Base-by-base conservation (phyloP, 2,888 invertebrate genomes). In the Aphrophora alni region DNA sequence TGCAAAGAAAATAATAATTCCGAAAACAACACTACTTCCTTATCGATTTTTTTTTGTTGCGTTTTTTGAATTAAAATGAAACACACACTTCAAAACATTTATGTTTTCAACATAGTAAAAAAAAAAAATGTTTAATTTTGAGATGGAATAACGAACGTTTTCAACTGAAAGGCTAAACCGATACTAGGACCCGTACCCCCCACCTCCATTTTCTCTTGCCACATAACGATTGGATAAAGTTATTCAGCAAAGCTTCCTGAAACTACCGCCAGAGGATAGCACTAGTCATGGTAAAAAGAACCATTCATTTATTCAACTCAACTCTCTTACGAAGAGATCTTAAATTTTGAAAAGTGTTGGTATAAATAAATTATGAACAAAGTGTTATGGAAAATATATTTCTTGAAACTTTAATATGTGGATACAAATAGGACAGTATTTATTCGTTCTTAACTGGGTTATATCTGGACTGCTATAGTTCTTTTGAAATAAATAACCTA, bases 141-240 rank as follows among this genome's bases (percentile, higher is more conserved):
- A 38, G 74, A 25, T 51, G 17, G 59, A 59, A 68, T 28, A 73
- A 33, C 38, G 74, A 70, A 73, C 51, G 72, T 73, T 38, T 33
- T 74, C 74, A 68, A 74, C 28, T 28, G 44, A 25, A 74, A 59
- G 68, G 7, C 73, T 33, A 68, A 28, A 25, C 78, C 78, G 73
- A 75, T 59, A 68, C 74, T 38, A 79, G 78, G 78, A 59, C 78
- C 44, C 33, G 72, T 27, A 27, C 72, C 78, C 78, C 78, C 78
- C 73, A 51, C 74, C 33, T 27, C 78, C 68, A 78, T 78, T 78
- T 78, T 79, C 68, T 74, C 74, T 78, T 74, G 78, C 74, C 38
- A 79, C 69, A 74, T 79, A 79, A 79, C 78, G 78, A 79, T 79
- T 79, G 78, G 78, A 74, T 25, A 79, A 79, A 79, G 78, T 74